These are phyloP conservation scores for Heteronetta atricapilla DNA, from an alignment of 2,113 vertebrate genomes.

Conservation along the genomic window DNA sequence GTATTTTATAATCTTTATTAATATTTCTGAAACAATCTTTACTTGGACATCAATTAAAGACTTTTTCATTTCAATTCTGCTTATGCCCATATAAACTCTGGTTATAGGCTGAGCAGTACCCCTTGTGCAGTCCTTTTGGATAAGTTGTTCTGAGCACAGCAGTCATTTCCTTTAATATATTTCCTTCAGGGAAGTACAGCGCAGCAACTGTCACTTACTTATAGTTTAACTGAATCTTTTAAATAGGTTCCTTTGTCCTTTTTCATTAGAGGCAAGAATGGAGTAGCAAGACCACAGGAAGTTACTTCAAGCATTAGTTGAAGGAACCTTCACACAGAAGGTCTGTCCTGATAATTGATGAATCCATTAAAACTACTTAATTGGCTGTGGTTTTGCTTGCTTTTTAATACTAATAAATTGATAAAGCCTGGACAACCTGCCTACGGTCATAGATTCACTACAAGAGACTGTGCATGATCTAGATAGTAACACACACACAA, in stretches of 20 bases:
- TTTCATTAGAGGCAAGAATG: not conserved
- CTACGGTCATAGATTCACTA: not conserved
- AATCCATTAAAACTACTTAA: not conserved
- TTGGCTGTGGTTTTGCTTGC: not conserved
- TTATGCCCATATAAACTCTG: not conserved
- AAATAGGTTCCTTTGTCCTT: not conserved
- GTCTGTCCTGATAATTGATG: not conserved
- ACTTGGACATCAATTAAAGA: not conserved
- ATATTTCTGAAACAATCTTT: not conserved
- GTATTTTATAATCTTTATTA: not conserved
- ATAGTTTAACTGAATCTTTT: not conserved
- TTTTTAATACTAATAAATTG: not conserved
- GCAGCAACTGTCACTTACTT: not conserved
- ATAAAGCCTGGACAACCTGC: not conserved
- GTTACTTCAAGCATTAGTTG: not conserved
- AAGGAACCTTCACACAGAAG: not conserved
- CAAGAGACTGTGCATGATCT: not conserved
- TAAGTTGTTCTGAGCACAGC: not conserved
- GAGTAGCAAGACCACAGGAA: not conserved
- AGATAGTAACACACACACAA: not conserved
- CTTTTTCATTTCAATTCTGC: not conserved
- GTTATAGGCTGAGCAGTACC: not conserved
- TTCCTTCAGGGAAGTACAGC: not conserved
- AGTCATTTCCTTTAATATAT: not conserved
- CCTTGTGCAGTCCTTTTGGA: not conserved